phyloP scores from a whole-genome alignment of 1,140 invertebrate species.

The Ladona fulva region DNA sequence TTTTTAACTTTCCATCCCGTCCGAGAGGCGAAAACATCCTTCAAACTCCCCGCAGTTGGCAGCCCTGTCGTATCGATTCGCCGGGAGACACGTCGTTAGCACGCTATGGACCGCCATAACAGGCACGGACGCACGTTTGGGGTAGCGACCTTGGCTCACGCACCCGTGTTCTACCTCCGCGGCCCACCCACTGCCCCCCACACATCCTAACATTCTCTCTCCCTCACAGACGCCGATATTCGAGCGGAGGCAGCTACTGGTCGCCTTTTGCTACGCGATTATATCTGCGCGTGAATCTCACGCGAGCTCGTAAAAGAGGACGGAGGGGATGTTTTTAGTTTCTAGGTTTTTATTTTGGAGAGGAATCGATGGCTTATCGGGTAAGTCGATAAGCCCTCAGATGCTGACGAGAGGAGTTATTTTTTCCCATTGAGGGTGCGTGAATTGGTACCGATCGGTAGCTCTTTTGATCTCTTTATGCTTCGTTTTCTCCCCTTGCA shows the following conservation, averaged over 20 bases:
- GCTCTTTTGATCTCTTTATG: too few relatives aligned
- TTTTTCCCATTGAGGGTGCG: too few relatives aligned
- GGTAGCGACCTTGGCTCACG: not conserved
- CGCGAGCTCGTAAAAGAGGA: not conserved
- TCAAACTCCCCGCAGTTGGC: not conserved
- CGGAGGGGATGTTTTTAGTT: not conserved
- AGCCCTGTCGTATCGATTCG: not conserved
- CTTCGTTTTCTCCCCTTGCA: too few relatives aligned
- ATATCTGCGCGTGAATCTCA: not conserved
- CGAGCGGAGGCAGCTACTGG: not conserved
- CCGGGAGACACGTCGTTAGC: not conserved
- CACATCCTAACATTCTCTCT: not conserved
- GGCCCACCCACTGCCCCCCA: not conserved
- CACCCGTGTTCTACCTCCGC: not conserved
- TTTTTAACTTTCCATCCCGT: too few relatives aligned
- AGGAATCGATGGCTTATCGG: not conserved
- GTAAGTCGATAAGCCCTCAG: too few relatives aligned
- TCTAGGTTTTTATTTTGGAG: not conserved
- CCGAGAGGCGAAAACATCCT: not conserved
- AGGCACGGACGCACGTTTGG: conserved; percentile 1
- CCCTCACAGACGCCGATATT: not conserved
- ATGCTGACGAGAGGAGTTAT: too few relatives aligned
- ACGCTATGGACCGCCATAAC: not conserved
- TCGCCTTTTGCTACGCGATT: not conserved
- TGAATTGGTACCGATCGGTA: too few relatives aligned